Conservation (phyloP, 2,113 vertebrate species). For the rabbit (Oryctolagus cuniculus) region mOryCun1.1 NC_091441.1:47615501-47616000, state of each 20-base stretch:
- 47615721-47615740: background rate
- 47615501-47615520: background rate
- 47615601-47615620: background rate
- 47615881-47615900: conserved; percentile 73
- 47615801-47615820: background rate
- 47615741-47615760: background rate
- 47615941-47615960: background rate
- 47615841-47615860: background rate
- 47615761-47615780: background rate
- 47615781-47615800: background rate
- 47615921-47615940: conserved; percentile 65
- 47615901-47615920: conserved; percentile 33
- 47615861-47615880: conserved; percentile 69
- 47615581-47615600: background rate
- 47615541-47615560: background rate
- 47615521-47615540: background rate
- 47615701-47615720: background rate
- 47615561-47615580: background rate
- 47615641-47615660: background rate
- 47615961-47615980: conserved; percentile 47
- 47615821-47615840: background rate
- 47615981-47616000: conserved; percentile 52
- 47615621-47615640: background rate
- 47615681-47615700: background rate
- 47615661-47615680: background rate